phyloP scores from a whole-genome alignment of 2,113 vertebrate species.

The crab-eating macaque (Macaca fascicularis) region T2T-MFA8v1.1 NC_088379.1:152615001-152615500 shows the following conservation, averaged over 20 bases:
- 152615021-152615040: background rate
- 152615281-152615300: background rate
- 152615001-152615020: background rate
- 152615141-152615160: conserved; percentile 2
- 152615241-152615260: background rate
- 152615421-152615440: background rate
- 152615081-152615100: background rate
- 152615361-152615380: background rate
- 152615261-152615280: background rate
- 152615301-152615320: background rate
- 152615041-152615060: background rate
- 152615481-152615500: conserved; percentile 15
- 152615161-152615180: background rate
- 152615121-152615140: background rate
- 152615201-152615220: background rate
- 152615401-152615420: conserved; percentile 39
- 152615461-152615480: conserved; percentile 4
- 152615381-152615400: background rate
- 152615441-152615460: background rate
- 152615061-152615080: background rate
- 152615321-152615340: background rate
- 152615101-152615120: background rate
- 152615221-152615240: background rate
- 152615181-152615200: background rate
- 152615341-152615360: background rate